Evolutionary conservation across 1,140 invertebrate genomes (phyloP), one percentile per base, ranked within the genome.

Genomic region (Pantala flavescens): DNA sequence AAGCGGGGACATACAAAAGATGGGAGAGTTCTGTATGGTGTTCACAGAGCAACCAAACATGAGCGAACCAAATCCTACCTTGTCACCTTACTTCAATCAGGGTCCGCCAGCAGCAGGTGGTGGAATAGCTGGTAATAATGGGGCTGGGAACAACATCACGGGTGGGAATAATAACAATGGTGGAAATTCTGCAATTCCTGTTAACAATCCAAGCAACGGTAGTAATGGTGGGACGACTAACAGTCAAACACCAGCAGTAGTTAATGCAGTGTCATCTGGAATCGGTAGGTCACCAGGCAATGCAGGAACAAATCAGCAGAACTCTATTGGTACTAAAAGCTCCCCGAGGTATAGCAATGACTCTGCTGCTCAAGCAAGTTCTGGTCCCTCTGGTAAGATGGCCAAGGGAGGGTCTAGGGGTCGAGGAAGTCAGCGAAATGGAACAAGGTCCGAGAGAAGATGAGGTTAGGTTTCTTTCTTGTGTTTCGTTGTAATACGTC

Each of bases 11-110:
- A 89, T 93, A 76, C 90, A 91, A 78, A 92, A 92, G 82, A 89
- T 93, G 24, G 91, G 90, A 19, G 80, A 77, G 76, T 97, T 96
- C 82, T 96, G 93, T 82, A 88, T 92, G 87, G 87, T 91, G 12
- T 96, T 96, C 79, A 93, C 93, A 79, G 95, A 97, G 82, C 88
- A 91, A 71, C 82, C 95, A 0, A 95, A 96, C 80, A 95, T 97
- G 92, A 96, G 93, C 81, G 94, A 96, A 81, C 90, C 91, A 0
- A 93, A 93, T 80, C 86, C 90, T 36, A 83, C 87, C 7, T 82
- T 90, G 14, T 78, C 79, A 0, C 71, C 76, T 80, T 70, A 75
- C 79, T 74, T 72, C 79, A 77, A 43, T 82, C 82, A 16, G 81
- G 82, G 72, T 80, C 82, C 43, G 79, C 83, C 70, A 76, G 80